Conservation (phyloP, 37 sponge, comb jelly and placozoan species). For the Crambe crambe region DNA sequence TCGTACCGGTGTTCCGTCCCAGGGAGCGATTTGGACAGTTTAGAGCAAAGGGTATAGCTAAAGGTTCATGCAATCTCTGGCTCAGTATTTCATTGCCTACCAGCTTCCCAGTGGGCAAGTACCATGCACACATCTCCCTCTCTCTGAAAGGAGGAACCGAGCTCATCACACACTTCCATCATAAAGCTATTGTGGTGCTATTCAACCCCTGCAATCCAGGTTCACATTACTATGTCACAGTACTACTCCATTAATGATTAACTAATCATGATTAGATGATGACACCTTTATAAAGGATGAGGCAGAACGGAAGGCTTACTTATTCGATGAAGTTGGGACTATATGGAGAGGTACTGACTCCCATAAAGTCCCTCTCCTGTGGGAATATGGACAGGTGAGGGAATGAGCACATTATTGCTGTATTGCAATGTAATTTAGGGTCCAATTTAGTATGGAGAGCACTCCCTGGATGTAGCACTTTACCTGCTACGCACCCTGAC, state of each 20-base stretch:
- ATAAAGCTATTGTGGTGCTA: conserved; percentile 52
- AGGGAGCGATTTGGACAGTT: conserved; percentile 74
- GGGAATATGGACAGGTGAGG: conserved; percentile 85
- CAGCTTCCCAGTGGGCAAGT: conserved; percentile 79
- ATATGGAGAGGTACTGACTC: conserved; percentile 69
- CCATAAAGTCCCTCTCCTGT: conserved; percentile 28
- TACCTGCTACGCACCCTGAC: conserved; percentile 41
- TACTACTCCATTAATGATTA: neutral
- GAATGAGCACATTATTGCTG: no score
- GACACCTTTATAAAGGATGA: conserved; percentile 55
- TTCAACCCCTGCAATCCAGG: conserved; percentile 77
- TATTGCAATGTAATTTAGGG: no score
- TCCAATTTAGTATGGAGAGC: conserved; percentile 48
- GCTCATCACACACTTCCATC: conserved; percentile 50
- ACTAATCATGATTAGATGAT: no score
- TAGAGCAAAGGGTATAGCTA: conserved; percentile 56
- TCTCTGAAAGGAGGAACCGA: conserved; percentile 30
- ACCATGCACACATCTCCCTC: conserved; percentile 57
- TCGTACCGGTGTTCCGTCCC: conserved; percentile 58
- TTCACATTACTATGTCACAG: neutral
- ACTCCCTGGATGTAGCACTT: conserved; percentile 67
- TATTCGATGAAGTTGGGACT: conserved; percentile 58
- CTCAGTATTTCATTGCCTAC: conserved; percentile 64
- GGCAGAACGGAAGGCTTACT: conserved; percentile 26
- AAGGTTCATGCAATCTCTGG: conserved; percentile 47